Conservation (phyloP, 2,797 vertebrate genomes). For the Gallinago nigripennis region DNA sequence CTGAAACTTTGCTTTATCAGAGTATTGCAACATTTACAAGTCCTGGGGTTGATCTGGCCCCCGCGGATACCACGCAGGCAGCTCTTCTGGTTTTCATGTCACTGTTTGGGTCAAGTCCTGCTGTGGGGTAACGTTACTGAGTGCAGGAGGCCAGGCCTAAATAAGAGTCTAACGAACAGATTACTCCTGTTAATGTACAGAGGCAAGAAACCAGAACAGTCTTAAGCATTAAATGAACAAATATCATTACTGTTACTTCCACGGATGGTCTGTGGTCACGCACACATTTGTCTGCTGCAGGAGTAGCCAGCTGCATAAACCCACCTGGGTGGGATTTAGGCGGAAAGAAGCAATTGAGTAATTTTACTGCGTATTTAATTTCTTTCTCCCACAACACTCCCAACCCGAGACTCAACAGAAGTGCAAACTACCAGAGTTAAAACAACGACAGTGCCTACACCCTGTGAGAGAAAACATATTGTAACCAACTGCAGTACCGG, state of each 20-base stretch:
- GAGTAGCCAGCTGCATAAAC: not conserved
- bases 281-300: not conserved
- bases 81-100: not conserved
- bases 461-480: not conserved
- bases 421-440: not conserved
- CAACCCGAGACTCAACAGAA: not conserved
- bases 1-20: not conserved
- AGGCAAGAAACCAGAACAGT: not conserved
- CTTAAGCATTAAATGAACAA: not conserved
- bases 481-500: accelerated
- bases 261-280: not conserved
- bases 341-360: not conserved
- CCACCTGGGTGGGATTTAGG: not conserved
- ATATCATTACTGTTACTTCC: not conserved
- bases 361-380: not conserved
- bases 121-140: too few species aligned
- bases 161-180: not conserved
- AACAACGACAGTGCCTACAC: not conserved
- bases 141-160: not conserved
- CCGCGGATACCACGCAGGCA: accelerated
- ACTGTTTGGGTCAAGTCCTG: not conserved
- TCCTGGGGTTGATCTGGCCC: not conserved
- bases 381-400: not conserved
- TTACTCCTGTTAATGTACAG: not conserved
- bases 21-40: not conserved